Evolutionary conservation across 1,140 invertebrate species (phyloP), one percentile per base, ranked within the genome.

Genomic region (Tetraneura akinire): DNA sequence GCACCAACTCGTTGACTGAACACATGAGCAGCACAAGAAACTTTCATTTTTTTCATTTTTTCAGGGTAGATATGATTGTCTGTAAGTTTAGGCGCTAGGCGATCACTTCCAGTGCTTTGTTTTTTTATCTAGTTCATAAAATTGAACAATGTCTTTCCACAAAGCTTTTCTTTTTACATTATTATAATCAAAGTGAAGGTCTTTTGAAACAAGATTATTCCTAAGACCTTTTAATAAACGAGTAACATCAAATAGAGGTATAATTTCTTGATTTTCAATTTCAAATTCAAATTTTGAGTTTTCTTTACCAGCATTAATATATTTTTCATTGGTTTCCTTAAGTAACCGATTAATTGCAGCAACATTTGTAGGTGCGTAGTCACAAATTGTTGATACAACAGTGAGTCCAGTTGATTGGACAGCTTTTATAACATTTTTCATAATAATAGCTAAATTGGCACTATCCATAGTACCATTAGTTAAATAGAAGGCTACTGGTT

Each of bases 381-480:
- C 57, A 60, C 57, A 60, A 60, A 60, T 6, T 0, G 57, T 60
- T 16, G 57, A 60, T 16, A 60, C 11, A 3, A 57, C 55, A 13
- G 0, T 57, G 21, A 26, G 21, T 2, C 55, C 55, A 13, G 55
- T 57, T 13, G 11, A 57, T 14, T 23, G 55, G 14, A 57, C 21
- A 2, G n/a, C 51, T 23, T 55, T n/a, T 21, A 55, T n/a, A 3
- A 55, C n/a, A 10, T 55, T 9, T 55, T 21, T n/a, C 9, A 55
- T 55, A 55, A 55, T 55, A 2, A 3, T 55, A 21, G n/a, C n/a
- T 21, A 55, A 21, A 55, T 55, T 9, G 10, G 51, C 21, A n/a
- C 51, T 55, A 10, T 55, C n/a, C 51, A 21, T 55, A n/a, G n/a
- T 55, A 55, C 51, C n/a, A 55, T 55, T 55, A n/a, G n/a, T 55